Conservation (phyloP, 2,113 vertebrate genomes). For the Xenotilapia leptura region DNA sequence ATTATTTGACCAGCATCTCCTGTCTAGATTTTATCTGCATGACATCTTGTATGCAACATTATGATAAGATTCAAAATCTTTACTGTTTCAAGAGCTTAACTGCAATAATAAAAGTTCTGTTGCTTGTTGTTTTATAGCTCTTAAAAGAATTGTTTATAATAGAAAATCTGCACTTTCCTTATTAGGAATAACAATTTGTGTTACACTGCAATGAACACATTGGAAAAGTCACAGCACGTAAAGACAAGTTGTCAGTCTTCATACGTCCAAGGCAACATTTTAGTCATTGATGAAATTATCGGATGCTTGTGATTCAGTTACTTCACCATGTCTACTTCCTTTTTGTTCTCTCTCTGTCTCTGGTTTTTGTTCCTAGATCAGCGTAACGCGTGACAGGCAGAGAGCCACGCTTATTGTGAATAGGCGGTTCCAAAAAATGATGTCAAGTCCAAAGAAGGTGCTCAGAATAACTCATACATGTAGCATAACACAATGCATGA, state of each 20-base stretch:
- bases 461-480: not conserved
- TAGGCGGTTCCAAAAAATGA: slow-evolving; percentile 70
- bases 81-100: not conserved
- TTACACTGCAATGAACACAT: not conserved
- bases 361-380: slow-evolving; percentile 68
- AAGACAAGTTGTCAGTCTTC: not conserved
- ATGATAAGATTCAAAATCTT: not conserved
- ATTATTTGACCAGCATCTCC: not conserved
- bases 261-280: not conserved
- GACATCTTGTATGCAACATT: not conserved
- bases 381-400: slow-evolving; percentile 80
- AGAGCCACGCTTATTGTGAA: slow-evolving; percentile 81
- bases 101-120: not conserved
- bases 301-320: not conserved
- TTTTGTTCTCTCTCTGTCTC: not conserved
- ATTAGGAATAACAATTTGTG: not conserved
- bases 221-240: not conserved
- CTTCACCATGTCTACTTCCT: not conserved
- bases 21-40: not conserved
- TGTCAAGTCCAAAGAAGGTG: slow-evolving; percentile 84
- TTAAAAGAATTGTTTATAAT: not conserved
- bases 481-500: not conserved
- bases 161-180: not conserved
- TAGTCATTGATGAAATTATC: not conserved
- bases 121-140: not conserved